Base-by-base conservation (phyloP, 1,140 invertebrate genomes). In the Cheumatopsyche charites region DNA sequence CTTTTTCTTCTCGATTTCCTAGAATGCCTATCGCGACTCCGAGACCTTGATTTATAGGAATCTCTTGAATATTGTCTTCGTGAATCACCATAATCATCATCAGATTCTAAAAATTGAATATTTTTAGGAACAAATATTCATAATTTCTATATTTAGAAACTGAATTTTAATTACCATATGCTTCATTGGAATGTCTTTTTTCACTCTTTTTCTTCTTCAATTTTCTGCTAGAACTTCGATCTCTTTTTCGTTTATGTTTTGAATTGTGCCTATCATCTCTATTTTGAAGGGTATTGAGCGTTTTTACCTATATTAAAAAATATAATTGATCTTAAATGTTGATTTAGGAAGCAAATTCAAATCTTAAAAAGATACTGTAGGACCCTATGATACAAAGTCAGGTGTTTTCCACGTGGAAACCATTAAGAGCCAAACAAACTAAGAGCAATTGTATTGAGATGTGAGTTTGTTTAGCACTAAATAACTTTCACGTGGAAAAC, bases 201-300 rank as follows among this genome's bases (percentile, higher is more conserved):
- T 21, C 41, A 47, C 21, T 29, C 45, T 68, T 70, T 49, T 69
- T 76, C 25, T 66, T 72, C 13, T 62, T 63, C 7, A 23, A 52
- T 45, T 66, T 73, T n/a, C 65, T 70, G 49, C 42, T 68, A 19
- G 42, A 42, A n/a, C 67, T 70, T 23, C 70, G 55, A 66, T 72
- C 71, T 43, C 66, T 62, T 0, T 78, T 72, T 58, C 79, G 73
- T 2, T 79, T 75, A 47, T 78, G 73, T 55, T 80, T 81, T 58
- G 81, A 78, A 23, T 81, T 79, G 58, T 80, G 78, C 63, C 79
- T 79, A 9, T 74, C 79, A 52, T 80, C 80, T 75, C 80, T 82
- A 70, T 80, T 81, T 11, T 79, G 70, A 5, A 81, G 29, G 1
- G 81, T 79, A 58, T 83, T 79, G 25, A 84, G 70, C 5, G 82